Evolutionary conservation across 2,113 vertebrate genomes (phyloP).

Genomic region (Albula goreensis): DNA sequence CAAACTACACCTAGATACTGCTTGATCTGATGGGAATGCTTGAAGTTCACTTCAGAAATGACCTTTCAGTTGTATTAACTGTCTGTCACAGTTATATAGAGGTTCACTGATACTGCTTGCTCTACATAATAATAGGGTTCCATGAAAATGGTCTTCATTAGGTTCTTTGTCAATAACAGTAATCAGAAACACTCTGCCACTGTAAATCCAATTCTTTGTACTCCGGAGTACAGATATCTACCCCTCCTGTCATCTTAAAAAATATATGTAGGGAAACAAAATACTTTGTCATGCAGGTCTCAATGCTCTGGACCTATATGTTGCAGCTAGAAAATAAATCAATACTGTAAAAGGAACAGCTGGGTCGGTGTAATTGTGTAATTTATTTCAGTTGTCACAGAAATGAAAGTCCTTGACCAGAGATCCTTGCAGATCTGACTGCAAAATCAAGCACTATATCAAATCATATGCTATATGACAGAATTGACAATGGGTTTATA

Average conservation of each 20-base stretch:
- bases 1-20: neutral
- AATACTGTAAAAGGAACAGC: conserved; percentile 62
- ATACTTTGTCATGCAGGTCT: conserved; percentile 31
- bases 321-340: conserved; percentile 56
- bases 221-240: neutral
- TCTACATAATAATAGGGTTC: neutral
- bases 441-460: conserved; percentile 69
- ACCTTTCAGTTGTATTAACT: neutral
- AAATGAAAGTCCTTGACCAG: conserved; percentile 69
- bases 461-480: conserved; percentile 69
- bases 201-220: neutral
- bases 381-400: conserved; percentile 73
- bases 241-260: neutral
- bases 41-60: conserved; percentile 23
- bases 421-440: conserved; percentile 57
- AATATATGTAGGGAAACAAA: neutral
- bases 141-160: conserved; percentile 1
- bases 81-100: neutral
- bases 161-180: neutral
- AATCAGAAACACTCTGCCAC: neutral
- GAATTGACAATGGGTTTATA: conserved; percentile 53
- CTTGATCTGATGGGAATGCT: conserved; percentile 4
- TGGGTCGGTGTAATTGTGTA: conserved; percentile 67
- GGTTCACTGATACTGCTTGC: neutral
- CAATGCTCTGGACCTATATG: conserved; percentile 56